Evolutionary conservation across 2,888 invertebrate genomes (phyloP).

Genomic region (Drosophila aldrichi): DNA sequence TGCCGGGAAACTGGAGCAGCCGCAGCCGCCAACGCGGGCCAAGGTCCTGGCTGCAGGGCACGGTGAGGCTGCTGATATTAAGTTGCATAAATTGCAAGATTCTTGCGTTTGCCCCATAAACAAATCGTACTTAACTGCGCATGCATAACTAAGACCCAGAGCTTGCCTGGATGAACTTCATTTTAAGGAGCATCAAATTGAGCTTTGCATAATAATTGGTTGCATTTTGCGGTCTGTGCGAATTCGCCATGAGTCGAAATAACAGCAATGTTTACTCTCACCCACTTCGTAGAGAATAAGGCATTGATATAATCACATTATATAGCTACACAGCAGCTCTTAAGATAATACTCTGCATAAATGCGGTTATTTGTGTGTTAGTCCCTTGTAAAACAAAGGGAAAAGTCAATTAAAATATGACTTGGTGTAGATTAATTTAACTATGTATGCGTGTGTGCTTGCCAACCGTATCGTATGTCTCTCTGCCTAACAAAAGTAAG

Average conservation of each 20-base stretch:
- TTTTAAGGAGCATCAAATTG: constrained; percentile 15
- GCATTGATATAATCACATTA: neutral
- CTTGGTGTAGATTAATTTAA: neutral
- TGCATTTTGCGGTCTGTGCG: neutral
- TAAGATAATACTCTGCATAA: too few species aligned
- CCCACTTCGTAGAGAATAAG: neutral
- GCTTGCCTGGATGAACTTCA: constrained; percentile 22
- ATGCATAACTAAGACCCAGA: constrained; percentile 39
- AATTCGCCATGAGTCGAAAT: neutral
- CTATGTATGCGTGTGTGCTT: too few species aligned
- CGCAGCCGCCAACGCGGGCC: constrained; percentile 13
- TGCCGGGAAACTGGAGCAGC: constrained; percentile 10
- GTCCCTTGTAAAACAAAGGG: too few species aligned
- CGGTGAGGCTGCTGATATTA: constrained; percentile 33
- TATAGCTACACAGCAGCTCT: neutral
- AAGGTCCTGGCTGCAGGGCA: constrained; percentile 8
- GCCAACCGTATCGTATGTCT: too few species aligned
- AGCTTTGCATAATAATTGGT: constrained; percentile 54
- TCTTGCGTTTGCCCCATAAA: constrained; percentile 31
- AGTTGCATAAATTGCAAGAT: constrained; percentile 48
- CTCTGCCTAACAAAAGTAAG: too few species aligned
- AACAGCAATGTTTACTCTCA: neutral
- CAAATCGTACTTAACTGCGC: constrained; percentile 48
- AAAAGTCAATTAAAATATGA: too few species aligned
- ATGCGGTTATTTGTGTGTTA: too few species aligned